A percentile compares a stretch with the other conserved stretches of the same genome.
These are phyloP conservation scores for Mastigias papua DNA, from an alignment of 30 jellyfish, hydroid and myxozoan genomes.

Conservation along the genomic window DNA sequence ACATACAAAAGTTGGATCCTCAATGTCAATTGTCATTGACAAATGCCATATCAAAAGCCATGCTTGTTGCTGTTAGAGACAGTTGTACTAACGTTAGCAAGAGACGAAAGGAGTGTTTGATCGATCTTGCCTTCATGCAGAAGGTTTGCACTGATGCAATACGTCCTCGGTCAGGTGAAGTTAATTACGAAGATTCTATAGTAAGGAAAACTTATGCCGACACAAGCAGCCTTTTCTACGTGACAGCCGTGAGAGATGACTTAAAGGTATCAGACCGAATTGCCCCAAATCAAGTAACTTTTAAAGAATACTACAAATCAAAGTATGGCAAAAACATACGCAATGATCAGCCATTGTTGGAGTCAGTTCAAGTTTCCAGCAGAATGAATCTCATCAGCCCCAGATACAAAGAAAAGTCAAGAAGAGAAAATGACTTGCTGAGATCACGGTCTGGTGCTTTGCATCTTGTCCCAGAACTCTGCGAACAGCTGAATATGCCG, in stretches of 20 bases:
- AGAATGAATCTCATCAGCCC: constrained; percentile 45
- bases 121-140: constrained; percentile 25
- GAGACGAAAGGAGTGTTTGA: background rate
- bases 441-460: background rate
- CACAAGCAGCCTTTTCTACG: constrained; percentile 52
- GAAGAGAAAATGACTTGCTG: background rate
- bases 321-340: constrained; percentile 45
- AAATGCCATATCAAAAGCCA: background rate
- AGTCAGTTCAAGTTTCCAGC: constrained; percentile 43
- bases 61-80: constrained; percentile 18
- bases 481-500: constrained; percentile 59
- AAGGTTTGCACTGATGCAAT: background rate
- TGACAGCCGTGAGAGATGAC: constrained; percentile 26
- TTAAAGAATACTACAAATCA: constrained; percentile 63
- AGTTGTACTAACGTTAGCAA: background rate
- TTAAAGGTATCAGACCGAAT: constrained; percentile 7
- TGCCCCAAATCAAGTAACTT: constrained; percentile 60
- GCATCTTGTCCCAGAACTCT: constrained; percentile 80
- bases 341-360: constrained; percentile 54
- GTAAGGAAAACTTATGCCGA: constrained; percentile 58
- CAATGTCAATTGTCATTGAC: constrained; percentile 4
- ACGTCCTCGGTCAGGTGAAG: too few relatives aligned
- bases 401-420: constrained; percentile 18
- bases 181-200: constrained; percentile 52
- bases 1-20: background rate